Base-by-base conservation (phyloP, 2,113 vertebrate genomes). In the Callocephalon fimbriatum region DNA sequence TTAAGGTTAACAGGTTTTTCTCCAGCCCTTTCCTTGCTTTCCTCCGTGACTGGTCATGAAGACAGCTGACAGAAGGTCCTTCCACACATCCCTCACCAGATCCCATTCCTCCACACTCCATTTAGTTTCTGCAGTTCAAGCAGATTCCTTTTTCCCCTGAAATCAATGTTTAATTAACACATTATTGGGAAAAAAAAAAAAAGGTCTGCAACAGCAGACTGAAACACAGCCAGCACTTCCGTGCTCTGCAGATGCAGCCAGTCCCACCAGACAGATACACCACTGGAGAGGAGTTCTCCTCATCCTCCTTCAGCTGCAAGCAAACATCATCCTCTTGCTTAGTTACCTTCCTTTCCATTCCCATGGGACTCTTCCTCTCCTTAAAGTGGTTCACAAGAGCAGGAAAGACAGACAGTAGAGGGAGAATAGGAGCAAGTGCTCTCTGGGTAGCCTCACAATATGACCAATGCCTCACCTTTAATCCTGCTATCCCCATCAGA, bases 91-190 rank as follows among this genome's bases (percentile, higher is more conserved):
- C 84, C 94, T 97, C 90, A 86, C 38, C 61, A 62, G 82, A 93
- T 97, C 89, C 95, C 78, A 15, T 94, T 98, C 86, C 54, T 97
- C 96, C 91, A 97, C 96, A 95, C 92, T 97, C 97, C 97, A 97
- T 97, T 98, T 98, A 97, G 90, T 93, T 98, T 97, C 94, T 86
- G 98, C 97, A 98, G 92, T 95, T 96, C 94, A 97, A 94, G 95
- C 93, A 95, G 80, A 98, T 98, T 98, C 97, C 83, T 96, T 97
- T 97, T 97, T 78, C 94, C 89, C 77, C 68, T 87, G 97, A 98
- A 98, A 98, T 98, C 98, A 91, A 98, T 98, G 98, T 98, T 98
- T 98, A 98, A 98, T 98, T 98, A 98, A 98, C 97, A 98, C 98
- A 93, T 98, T 98, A 98, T 97, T 97, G 97, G 78, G 73, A 96